Evolutionary conservation across 1,140 invertebrate genomes (phyloP), one percentile per base, ranked within the genome.

Genomic region (Globodera ellingtonae): DNA sequence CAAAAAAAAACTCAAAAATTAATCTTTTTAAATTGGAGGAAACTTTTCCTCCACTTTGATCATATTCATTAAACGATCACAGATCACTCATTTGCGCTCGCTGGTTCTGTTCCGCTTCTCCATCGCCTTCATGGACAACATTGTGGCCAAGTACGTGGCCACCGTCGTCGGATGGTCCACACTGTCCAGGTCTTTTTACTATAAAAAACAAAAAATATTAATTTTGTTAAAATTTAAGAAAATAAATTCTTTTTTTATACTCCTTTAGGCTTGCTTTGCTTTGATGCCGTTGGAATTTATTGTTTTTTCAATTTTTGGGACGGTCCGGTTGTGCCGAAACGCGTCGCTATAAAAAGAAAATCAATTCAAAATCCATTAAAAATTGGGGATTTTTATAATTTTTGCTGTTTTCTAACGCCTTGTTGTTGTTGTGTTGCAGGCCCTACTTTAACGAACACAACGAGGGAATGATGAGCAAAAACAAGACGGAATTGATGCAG

Each of bases 61-160:
- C 94, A 95, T 86, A 98, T 97, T 89, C 92, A 94, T 35, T 35
- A 35, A 35, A 35, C 35, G 35, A 35, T 79, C 95, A 94, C 95
- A 94, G 88, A 94, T 95, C 84, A 92, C 90, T 44, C 96, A 98
- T 91, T 90, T 98, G 77, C 92, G 94, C 78, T 94, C 93, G 87
- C 95, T 96, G 90, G 92, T 97, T 50, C 93, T 94, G 86, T 98
- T 98, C 91, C 93, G 94, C 83, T 94, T 97, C 67, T 92, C 93
- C 13, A 96, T 98, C 93, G 96, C 96, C 71, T 93, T 97, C 84
- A 90, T 98, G 46, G 97, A 99, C 90, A 98, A 98, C 90, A 94
- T 98, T 77, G 92, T 98, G 79, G 96, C 94, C 35, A 98, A 98
- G 92, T 98, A 98, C 91, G 91, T 96, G 79, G 96, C 96, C 1